Conservation (phyloP, 2,888 invertebrate genomes). For the Euproctis similis region DNA sequence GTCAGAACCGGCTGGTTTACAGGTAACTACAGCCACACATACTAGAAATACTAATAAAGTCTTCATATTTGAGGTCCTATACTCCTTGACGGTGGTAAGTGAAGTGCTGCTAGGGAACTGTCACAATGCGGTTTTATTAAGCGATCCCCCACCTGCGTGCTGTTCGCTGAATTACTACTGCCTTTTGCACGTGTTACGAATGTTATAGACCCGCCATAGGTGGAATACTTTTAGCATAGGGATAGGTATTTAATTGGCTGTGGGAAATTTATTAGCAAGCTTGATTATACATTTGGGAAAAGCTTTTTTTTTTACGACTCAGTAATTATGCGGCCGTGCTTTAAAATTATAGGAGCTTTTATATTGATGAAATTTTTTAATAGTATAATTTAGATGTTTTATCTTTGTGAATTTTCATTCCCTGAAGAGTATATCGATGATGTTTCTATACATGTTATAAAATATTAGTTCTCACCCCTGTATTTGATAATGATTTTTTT, state of each 20-base stretch:
- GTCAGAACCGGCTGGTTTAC: constrained; percentile 69
- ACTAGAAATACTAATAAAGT: constrained; percentile 61
- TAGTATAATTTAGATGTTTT: no score
- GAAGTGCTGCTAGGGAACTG: constrained; percentile 54
- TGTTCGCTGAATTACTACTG: no score
- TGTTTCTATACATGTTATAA: no score
- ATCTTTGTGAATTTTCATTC: no score
- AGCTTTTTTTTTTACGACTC: no score
- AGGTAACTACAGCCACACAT: constrained; percentile 63
- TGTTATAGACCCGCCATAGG: constrained; percentile 33
- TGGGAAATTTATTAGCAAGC: constrained; percentile 3
- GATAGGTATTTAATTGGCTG: constrained; percentile 7
- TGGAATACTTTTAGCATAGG: constrained; percentile 19
- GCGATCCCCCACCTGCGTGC: constrained; percentile 59
- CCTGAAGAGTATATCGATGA: no score
- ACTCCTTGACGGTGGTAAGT: constrained; percentile 43
- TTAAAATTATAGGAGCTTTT: no score
- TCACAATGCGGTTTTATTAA: constrained; percentile 61
- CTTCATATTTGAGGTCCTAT: constrained; percentile 56
- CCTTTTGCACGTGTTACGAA: constrained; percentile 30
- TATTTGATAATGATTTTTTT: no score
- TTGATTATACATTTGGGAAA: constrained; percentile 2
- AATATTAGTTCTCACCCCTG: no score
- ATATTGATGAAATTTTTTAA: no score
- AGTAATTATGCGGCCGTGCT: no score